Percentiles rank a stretch among this genome's conserved stretches.
Evolutionary conservation across 2,797 vertebrate genomes (phyloP).

Genomic region (Dryobates pubescens): DNA sequence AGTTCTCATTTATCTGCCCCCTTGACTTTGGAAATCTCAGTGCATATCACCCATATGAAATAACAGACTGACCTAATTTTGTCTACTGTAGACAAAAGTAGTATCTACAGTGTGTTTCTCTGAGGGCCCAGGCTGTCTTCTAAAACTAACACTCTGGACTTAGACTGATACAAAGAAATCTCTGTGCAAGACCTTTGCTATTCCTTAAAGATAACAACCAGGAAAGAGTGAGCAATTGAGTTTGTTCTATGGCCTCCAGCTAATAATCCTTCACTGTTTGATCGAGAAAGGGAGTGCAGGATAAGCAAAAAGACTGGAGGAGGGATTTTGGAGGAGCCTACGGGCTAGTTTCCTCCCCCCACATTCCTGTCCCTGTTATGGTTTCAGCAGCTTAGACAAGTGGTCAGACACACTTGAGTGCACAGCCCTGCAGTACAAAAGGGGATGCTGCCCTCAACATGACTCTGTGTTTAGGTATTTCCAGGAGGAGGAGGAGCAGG

Average conservation of each 20-base stretch:
- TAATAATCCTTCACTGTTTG: not conserved
- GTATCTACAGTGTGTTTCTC: not conserved
- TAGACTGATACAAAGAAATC: not conserved
- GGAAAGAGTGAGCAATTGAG: not conserved
- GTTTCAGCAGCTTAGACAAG: slow-evolving; percentile 11
- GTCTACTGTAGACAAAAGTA: not conserved
- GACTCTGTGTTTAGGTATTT: slow-evolving; percentile 12
- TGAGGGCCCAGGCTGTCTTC: not conserved
- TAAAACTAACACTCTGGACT: not conserved
- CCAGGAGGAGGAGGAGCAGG: not conserved
- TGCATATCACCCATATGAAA: not conserved
- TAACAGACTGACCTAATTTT: not conserved
- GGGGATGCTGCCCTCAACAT: not conserved
- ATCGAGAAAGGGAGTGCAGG: not conserved
- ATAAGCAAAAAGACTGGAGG: not conserved
- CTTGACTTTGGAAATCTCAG: not conserved
- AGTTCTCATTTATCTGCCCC: not conserved
- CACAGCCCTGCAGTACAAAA: not conserved
- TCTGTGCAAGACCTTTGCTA: not conserved
- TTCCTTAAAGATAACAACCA: not conserved
- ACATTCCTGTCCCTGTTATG: not conserved
- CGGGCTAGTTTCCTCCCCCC: not conserved
- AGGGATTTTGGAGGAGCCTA: not conserved
- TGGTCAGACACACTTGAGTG: not conserved
- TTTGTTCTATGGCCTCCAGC: not conserved